These are phyloP conservation scores for Zeugodacus cucurbitae DNA, from an alignment of 1,140 invertebrate genomes.

Conservation along the genomic window DNA sequence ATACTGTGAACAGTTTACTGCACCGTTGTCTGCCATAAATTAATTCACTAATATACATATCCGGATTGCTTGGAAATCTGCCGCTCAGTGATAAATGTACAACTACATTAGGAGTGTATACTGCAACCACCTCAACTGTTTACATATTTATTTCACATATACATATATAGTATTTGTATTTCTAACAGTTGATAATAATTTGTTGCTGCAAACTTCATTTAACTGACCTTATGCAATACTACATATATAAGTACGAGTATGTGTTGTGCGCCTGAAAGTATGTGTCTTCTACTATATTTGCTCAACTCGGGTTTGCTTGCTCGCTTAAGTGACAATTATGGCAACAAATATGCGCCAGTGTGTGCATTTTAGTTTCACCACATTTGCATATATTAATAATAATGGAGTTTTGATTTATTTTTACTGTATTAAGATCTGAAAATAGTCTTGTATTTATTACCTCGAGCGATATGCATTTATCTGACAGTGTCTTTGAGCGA, in stretches of 20 bases:
- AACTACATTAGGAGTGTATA: too few species aligned
- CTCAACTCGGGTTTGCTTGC: background rate
- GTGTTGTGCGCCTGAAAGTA: background rate
- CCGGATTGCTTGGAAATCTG: background rate
- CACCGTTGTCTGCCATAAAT: background rate
- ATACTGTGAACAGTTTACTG: background rate
- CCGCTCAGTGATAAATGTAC: background rate
- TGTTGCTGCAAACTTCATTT: background rate
- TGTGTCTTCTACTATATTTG: background rate
- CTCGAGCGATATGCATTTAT: background rate
- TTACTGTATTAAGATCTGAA: background rate
- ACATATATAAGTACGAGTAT: too few species aligned
- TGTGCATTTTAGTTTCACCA: background rate
- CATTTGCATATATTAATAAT: background rate
- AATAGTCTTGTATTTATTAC: background rate
- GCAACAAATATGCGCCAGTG: background rate
- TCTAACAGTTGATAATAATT: background rate
- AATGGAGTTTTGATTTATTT: background rate
- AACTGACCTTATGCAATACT: background rate
- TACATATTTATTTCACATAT: background rate
- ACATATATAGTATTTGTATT: background rate
- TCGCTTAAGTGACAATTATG: conserved; percentile 4
- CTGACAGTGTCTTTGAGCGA: too few species aligned
- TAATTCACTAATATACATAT: background rate
- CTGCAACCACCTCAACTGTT: background rate